phyloP scores from a whole-genome alignment of 2,113 vertebrate species.

The Vidua macroura region DNA sequence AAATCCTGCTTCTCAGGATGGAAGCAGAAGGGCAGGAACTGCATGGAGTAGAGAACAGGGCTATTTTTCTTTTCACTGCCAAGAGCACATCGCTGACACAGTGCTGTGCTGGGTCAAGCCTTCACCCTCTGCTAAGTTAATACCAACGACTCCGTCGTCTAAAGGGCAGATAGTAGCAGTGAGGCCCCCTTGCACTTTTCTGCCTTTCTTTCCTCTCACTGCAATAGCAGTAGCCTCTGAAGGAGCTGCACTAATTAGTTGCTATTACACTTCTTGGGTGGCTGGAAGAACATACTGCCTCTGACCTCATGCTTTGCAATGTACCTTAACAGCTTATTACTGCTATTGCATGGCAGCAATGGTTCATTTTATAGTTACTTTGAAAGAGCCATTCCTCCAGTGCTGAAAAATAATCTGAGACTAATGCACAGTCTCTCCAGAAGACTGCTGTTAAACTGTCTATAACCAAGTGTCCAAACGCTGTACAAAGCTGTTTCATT shows the following conservation, averaged over 20 bases:
- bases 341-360: constrained; percentile 12
- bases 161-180: constrained; percentile 22
- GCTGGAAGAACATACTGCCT: constrained; percentile 30
- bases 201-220: neutral
- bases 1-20: constrained; percentile 27
- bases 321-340: constrained; percentile 57
- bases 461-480: constrained; percentile 64
- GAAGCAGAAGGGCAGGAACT: neutral
- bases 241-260: constrained; percentile 46
- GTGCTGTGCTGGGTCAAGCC: constrained; percentile 34
- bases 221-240: neutral
- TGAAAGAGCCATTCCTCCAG: constrained; percentile 32
- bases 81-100: neutral
- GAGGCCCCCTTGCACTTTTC: neutral
- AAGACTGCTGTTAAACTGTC: constrained; percentile 63
- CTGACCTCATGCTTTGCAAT: constrained; percentile 57
- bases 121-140: constrained; percentile 32
- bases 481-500: constrained; percentile 58
- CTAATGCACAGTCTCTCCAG: constrained; percentile 37
- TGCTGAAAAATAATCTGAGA: constrained; percentile 50
- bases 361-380: constrained; percentile 55
- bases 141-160: constrained; percentile 24
- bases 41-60: neutral
- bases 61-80: constrained; percentile 30
- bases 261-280: constrained; percentile 32